Evolutionary conservation across 2,888 invertebrate genomes (phyloP), one percentile per base, ranked within the genome.

Genomic region (Conops quadrifasciatus): DNA sequence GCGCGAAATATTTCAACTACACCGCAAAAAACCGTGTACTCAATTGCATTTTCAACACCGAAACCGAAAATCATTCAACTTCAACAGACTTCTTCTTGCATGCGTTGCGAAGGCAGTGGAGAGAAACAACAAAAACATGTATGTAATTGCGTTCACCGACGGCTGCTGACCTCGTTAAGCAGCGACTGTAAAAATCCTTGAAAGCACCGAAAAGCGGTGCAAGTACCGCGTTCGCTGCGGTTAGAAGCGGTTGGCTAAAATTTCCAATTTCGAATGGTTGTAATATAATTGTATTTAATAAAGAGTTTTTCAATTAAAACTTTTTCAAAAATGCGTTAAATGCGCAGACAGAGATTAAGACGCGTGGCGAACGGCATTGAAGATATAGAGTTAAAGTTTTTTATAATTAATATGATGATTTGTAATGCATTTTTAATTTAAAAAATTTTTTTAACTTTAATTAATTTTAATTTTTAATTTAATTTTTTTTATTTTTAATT

Each of bases 241-340:
- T 36, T 36, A 4, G 36, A 36, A 36, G 36, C 36, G 36, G 36
- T 36, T 36, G 36, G 36, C 19, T 60, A 60, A 36, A n/a, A 24
- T 60, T 30, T 36, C n/a, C 16, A 60, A 60, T 60, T 19, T 60
- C 43, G 19, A 36, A 36, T 60, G 43, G 26, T 60, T 60, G 19
- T 60, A n/a, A n/a, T n/a, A n/a, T n/a, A n/a, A 60, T 30, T 11
- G 30, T 30, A 26, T 60, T 13, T 60, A 60, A n/a, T 24, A 1
- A 19, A 26, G 16, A 9, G 15, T 60, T 28, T 13, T 56, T 67
- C 58, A 66, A 49, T 66, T 36, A 47, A 28, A 43, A 15, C 11
- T 67, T 56, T 47, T 58, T 47, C n/a, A n/a, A 67, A 58, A 58
- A 45, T n/a, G 47, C 21, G 58, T 24, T 45, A 30, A 58, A 67